phyloP scores from a whole-genome alignment of 1,140 invertebrate genomes.

The Lasioglossum albipes region DNA sequence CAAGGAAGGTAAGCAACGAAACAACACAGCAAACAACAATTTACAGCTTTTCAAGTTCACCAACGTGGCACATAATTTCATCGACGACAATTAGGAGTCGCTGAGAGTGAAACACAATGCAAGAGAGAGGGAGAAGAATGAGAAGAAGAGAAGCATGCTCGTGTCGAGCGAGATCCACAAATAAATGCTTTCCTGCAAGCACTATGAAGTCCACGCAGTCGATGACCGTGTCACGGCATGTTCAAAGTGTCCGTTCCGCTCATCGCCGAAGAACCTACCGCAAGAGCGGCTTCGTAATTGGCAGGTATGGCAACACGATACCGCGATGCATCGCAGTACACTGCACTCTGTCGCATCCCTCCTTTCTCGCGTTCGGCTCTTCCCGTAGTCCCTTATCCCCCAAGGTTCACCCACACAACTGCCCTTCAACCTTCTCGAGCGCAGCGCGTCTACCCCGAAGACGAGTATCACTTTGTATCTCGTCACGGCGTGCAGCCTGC shows the following conservation, averaged over 20 bases:
- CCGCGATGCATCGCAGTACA: constrained; percentile 54
- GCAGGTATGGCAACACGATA: constrained; percentile 71
- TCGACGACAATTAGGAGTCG: background rate
- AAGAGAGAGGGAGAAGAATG: background rate
- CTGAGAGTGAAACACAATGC: background rate
- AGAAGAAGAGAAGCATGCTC: background rate
- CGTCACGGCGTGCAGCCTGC: constrained; percentile 38
- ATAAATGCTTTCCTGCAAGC: constrained; percentile 8
- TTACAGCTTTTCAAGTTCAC: background rate
- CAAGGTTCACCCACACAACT: constrained; percentile 46
- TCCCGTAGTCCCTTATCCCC: constrained; percentile 23
- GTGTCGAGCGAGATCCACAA: background rate
- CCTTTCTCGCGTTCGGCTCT: constrained; percentile 9
- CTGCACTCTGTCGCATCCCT: constrained; percentile 52
- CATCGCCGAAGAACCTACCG: constrained; percentile 54
- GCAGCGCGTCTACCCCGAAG: constrained; percentile 48
- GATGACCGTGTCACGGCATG: constrained; percentile 60
- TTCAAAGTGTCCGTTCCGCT: constrained; percentile 54
- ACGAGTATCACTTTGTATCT: constrained; percentile 60
- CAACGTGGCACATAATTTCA: background rate
- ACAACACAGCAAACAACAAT: too few species aligned
- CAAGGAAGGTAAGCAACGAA: too few species aligned
- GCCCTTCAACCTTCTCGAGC: constrained; percentile 48
- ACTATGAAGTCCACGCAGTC: constrained; percentile 44
- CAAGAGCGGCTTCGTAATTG: constrained; percentile 71